phyloP scores from a whole-genome alignment of 2,113 vertebrate genomes.

The Phalacrocorax carbo region DNA sequence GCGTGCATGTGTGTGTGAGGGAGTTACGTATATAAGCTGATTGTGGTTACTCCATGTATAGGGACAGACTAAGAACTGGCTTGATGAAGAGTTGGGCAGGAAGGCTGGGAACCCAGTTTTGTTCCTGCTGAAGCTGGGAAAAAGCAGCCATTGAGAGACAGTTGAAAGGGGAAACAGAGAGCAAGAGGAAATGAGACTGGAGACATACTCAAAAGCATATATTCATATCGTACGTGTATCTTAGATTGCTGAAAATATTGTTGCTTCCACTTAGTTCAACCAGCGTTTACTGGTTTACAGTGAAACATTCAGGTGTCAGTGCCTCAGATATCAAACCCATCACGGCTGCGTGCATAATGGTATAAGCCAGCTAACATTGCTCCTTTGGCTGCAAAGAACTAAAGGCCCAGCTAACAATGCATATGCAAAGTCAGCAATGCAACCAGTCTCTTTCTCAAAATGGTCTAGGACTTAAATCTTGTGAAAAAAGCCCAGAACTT shows the following conservation, averaged over 20 bases:
- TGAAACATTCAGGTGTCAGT: background rate
- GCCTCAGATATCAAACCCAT: background rate
- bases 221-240: background rate
- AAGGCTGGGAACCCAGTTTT: background rate
- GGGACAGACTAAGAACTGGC: background rate
- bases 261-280: background rate
- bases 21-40: background rate
- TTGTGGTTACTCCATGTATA: accelerated
- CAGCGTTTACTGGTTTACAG: background rate
- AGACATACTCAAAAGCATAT: background rate
- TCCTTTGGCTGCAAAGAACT: background rate
- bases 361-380: background rate
- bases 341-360: too few species aligned
- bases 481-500: background rate
- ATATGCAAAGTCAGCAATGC: background rate
- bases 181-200: background rate
- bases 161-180: background rate
- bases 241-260: background rate
- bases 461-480: background rate
- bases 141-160: background rate
- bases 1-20: accelerated
- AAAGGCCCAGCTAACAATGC: background rate
- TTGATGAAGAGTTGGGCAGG: background rate
- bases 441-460: background rate
- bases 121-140: background rate